A percentile compares a stretch with the other conserved stretches of the same genome.
These are phyloP conservation scores for Bagarius yarrelli DNA, from an alignment of 2,113 vertebrate genomes.

Conservation along the genomic window DNA sequence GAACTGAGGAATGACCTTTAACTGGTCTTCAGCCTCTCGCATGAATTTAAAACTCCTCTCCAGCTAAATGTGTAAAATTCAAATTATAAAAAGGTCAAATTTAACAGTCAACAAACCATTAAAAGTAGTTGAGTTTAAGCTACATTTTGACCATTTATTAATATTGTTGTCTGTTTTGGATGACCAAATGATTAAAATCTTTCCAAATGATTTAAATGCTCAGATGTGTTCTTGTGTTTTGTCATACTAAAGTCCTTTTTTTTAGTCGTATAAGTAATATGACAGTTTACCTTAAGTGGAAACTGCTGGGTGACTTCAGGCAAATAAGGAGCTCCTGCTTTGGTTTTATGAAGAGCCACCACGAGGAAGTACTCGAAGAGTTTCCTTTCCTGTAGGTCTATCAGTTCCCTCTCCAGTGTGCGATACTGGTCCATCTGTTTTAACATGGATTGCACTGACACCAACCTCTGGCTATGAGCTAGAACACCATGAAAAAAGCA, in stretches of 20 bases:
- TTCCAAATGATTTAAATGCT: background rate
- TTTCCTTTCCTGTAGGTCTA: conserved; percentile 86
- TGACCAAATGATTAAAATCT: background rate
- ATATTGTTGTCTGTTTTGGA: background rate
- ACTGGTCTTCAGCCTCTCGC: conserved; percentile 91
- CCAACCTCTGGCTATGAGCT: conserved; percentile 93
- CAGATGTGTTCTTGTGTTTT: background rate
- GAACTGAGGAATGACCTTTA: conserved; percentile 96
- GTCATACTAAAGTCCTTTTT: background rate
- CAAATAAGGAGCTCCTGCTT: conserved; percentile 83
- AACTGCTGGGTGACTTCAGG: conserved; percentile 96
- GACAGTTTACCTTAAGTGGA: conserved; percentile 80
- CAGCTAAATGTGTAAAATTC: conserved; percentile 69
- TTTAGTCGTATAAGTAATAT: background rate
- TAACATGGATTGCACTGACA: conserved; percentile 89
- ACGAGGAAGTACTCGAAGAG: conserved; percentile 95
- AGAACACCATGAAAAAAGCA: background rate
- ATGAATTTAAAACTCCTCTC: conserved; percentile 94
- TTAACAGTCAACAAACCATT: conserved; percentile 2
- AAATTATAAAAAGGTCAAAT: background rate
- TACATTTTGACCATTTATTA: background rate
- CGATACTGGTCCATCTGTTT: conserved; percentile 81
- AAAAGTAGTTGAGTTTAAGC: background rate
- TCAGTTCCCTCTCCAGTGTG: conserved; percentile 81
- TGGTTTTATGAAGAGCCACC: conserved; percentile 89